These are phyloP conservation scores for Matsumyia berberina DNA, from an alignment of 2,888 invertebrate species.

Conservation along the genomic window DNA sequence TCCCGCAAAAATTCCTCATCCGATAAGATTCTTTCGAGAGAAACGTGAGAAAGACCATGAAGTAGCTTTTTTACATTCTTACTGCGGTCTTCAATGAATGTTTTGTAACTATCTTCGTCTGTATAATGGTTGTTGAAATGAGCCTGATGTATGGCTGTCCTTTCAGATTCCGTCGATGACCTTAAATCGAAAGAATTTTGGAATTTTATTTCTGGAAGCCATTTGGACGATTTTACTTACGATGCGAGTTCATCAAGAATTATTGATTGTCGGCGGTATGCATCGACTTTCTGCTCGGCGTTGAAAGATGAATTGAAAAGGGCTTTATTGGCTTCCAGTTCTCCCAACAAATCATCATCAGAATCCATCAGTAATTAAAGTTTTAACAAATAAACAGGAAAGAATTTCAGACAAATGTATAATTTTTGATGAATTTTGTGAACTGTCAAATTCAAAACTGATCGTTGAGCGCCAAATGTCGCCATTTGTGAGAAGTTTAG, in stretches of 20 bases:
- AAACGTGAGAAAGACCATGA: not conserved
- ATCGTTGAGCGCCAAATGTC: not conserved
- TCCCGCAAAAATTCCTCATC: slow-evolving; percentile 1
- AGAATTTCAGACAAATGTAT: not conserved
- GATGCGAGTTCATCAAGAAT: slow-evolving; percentile 14
- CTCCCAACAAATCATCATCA: not conserved
- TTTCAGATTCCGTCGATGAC: not conserved
- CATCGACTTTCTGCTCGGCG: not conserved
- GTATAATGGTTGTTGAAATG: slow-evolving; percentile 1
- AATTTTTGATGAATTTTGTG: not conserved
- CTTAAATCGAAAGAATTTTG: slow-evolving; percentile 1
- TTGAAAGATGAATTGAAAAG: not conserved
- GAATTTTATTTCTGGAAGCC: not conserved
- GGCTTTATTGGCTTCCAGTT: not conserved
- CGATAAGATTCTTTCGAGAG: not conserved
- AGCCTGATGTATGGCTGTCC: not conserved
- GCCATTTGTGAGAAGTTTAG: not conserved
- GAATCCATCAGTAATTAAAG: not conserved
- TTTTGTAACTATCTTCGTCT: not conserved
- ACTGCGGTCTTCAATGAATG: slow-evolving; percentile 9
- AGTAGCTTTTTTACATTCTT: slow-evolving; percentile 8
- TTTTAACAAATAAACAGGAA: not conserved
- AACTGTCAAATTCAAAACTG: slow-evolving; percentile 6
- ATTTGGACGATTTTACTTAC: slow-evolving; percentile 2
- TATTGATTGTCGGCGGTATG: slow-evolving; percentile 20